Conservation (phyloP, 2,113 vertebrate genomes). For the Ciconia maguari region DNA sequence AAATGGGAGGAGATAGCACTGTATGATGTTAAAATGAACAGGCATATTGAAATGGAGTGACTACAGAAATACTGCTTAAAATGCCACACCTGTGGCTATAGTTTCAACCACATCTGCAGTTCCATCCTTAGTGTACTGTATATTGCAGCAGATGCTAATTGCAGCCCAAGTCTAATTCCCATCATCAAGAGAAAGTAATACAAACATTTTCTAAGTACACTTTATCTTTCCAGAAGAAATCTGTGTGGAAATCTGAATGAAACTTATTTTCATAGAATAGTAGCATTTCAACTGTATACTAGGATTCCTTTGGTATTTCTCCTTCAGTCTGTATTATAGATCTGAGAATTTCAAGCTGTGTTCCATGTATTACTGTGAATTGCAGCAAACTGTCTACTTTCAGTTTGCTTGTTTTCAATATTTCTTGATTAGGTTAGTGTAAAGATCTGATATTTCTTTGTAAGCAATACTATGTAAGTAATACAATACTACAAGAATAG, state of each 20-base stretch:
- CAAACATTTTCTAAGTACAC: not conserved
- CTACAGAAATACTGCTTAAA: not conserved
- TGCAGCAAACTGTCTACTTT: not conserved
- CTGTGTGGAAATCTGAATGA: not conserved
- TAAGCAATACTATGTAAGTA: not conserved
- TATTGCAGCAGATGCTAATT: not conserved
- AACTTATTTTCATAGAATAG: not conserved
- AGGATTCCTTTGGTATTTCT: not conserved
- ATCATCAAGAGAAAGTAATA: not conserved
- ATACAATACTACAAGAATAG: not conserved
- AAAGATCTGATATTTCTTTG: not conserved
- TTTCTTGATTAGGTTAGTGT: not conserved
- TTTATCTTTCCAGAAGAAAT: not conserved
- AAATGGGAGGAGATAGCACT: not conserved
- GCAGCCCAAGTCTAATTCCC: not conserved
- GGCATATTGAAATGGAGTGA: not conserved
- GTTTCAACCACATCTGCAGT: not conserved
- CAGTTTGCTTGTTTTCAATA: not conserved
- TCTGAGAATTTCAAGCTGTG: not conserved
- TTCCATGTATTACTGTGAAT: not conserved
- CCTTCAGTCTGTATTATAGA: not conserved
- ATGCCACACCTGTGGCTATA: not conserved
- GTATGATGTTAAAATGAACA: not conserved
- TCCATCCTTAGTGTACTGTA: not conserved
- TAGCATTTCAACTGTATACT: not conserved